Conservation (phyloP, 2,113 vertebrate genomes). For the Syrrhaptes paradoxus region DNA sequence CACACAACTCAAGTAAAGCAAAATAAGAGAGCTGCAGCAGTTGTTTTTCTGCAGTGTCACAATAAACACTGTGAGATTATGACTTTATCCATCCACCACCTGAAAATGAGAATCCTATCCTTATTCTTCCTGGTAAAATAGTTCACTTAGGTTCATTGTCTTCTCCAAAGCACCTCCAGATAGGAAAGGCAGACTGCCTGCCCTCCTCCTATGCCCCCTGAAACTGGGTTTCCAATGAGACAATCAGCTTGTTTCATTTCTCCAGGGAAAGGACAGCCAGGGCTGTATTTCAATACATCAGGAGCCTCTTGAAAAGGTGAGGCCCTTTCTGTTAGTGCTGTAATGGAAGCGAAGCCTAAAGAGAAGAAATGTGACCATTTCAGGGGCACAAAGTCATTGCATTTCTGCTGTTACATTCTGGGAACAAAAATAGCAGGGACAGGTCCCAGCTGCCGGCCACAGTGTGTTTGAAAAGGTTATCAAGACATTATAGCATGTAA, state of each 20-base stretch:
- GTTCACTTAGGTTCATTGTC: background rate
- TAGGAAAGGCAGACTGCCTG: background rate
- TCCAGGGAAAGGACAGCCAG: constrained; percentile 26
- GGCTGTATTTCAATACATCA: constrained; percentile 30
- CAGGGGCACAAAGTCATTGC: constrained; percentile 63
- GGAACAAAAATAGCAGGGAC: constrained; percentile 71
- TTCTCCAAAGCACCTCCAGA: background rate
- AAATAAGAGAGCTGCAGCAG: background rate
- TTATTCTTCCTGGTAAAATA: background rate
- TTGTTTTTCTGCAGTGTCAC: background rate
- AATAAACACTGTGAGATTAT: background rate
- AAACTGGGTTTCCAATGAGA: background rate
- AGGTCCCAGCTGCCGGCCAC: constrained; percentile 71
- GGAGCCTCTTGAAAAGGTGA: constrained; percentile 66
- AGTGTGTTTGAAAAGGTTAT: constrained; percentile 76
- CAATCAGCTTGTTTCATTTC: constrained; percentile 15
- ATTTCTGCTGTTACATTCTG: constrained; percentile 64
- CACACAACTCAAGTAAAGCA: background rate
- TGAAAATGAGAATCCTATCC: background rate
- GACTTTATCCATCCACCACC: background rate
- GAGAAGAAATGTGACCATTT: constrained; percentile 69
- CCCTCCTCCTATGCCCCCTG: background rate
- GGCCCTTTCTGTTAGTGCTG: constrained; percentile 43
- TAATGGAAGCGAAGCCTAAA: constrained; percentile 53
- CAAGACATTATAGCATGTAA: constrained; percentile 77